Percentiles rank a stretch among this genome's conserved stretches.
These are phyloP conservation scores for Scaptomyza pallida DNA, from an alignment of 1,140 invertebrate genomes.

Conservation along the genomic window DNA sequence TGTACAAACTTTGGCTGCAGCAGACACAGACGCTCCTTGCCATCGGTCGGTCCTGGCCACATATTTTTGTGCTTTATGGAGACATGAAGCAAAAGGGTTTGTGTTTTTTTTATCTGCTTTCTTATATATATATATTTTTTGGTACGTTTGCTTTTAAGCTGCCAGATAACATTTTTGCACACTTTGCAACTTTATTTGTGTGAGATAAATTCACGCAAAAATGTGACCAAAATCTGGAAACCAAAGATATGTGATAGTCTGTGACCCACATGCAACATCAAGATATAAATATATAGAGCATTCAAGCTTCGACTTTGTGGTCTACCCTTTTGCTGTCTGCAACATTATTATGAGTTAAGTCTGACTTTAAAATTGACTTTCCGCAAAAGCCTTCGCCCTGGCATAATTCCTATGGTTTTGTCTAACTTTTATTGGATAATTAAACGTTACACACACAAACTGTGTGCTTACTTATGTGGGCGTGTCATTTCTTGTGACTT, in stretches of 20 bases:
- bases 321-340: too few species aligned
- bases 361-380: constrained; percentile 9
- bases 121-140: not conserved
- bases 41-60: too few species aligned
- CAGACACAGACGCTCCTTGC: not conserved
- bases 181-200: not conserved
- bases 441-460: constrained; percentile 25
- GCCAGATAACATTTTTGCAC: constrained; percentile 37
- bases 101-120: constrained; percentile 6
- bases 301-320: not conserved
- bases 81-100: constrained; percentile 39
- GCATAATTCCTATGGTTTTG: constrained; percentile 60
- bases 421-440: constrained; percentile 71
- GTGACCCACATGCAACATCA: too few species aligned
- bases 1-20: constrained; percentile 26
- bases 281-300: not conserved
- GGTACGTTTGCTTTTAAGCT: constrained; percentile 20
- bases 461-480: not conserved
- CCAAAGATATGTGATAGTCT: too few species aligned
- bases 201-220: not conserved
- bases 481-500: constrained; percentile 10
- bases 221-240: not conserved
- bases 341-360: too few species aligned
- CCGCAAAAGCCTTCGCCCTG: constrained; percentile 34
- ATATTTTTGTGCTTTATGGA: constrained; percentile 37